These are phyloP conservation scores for Cyprichromis sp. DNA, from an alignment of 2,113 vertebrate species.

Conservation along the genomic window DNA sequence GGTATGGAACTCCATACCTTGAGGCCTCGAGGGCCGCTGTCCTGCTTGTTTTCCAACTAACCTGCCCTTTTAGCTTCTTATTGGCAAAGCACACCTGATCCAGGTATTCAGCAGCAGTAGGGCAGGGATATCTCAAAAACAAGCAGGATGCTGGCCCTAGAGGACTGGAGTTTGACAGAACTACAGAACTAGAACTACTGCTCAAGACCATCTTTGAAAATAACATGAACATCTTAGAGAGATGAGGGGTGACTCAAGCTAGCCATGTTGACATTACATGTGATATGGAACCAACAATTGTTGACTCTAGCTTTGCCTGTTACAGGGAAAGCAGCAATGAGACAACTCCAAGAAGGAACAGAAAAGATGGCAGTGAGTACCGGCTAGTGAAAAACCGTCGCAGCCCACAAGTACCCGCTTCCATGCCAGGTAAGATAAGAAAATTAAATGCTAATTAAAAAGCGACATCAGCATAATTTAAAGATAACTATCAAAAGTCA, in stretches of 20 bases:
- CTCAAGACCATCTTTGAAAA: neutral
- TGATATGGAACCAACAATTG: neutral
- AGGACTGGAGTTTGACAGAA: neutral
- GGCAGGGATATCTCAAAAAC: neutral
- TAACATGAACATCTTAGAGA: neutral
- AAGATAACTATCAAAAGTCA: neutral
- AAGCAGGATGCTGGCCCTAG: neutral
- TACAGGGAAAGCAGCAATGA: constrained; percentile 75
- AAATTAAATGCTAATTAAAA: neutral
- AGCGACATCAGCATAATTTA: neutral
- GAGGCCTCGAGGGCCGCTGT: neutral
- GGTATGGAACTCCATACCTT: neutral
- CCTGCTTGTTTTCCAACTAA: neutral
- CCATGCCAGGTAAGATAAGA: constrained; percentile 79
- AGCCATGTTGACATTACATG: neutral
- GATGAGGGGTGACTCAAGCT: neutral
- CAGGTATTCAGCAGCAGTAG: neutral
- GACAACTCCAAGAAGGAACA: constrained; percentile 54
- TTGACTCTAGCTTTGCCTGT: neutral
- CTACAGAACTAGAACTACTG: neutral
- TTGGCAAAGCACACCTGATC: neutral
- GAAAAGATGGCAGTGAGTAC: constrained; percentile 90
- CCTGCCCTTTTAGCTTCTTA: neutral
- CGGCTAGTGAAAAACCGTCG: constrained; percentile 86
- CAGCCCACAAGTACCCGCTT: constrained; percentile 75